Base-by-base conservation (phyloP, 2,113 vertebrate genomes). In the Meriones unguiculatus region DNA sequence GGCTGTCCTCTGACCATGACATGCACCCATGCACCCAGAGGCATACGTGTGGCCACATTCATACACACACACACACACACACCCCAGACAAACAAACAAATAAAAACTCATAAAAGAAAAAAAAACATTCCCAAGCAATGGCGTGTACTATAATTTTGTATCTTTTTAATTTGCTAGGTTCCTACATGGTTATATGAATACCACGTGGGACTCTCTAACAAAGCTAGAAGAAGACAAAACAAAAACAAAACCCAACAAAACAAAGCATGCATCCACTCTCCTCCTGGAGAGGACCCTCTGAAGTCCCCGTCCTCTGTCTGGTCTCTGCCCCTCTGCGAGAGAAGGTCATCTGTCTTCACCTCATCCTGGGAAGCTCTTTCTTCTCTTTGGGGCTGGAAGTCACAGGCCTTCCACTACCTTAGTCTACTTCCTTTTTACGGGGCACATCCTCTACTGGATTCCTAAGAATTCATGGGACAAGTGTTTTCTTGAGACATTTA, bases 371-470 rank as follows among this genome's bases (percentile, higher is more conserved):
- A 92, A 91, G 50, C 22, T 75, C 91, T 78, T 78, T 89, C 28
- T 86, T 69, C 38, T 57, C 50, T 64, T 91, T 54, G 30, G 14
- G 22, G 9, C 28, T 41, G 41, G 52, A 59, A 22, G 81, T 8
- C 59, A 67, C n/a, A 81, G 0, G 15, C 24, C 80, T 82, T 87
- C 93, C 9, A 81, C 69, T 76, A 85, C 89, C 95, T 94, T 20
- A 35, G 30, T 64, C 54, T 78, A 72, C 70, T 97, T 97, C 92
- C 75, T 93, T 64, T 20, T 91, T 96, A 93, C 41, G 50, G 8
- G 91, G 64, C 22, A 81, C 52, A 72, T 75, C 50, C 64, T 93
- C 90, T 82, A 65, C 62, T 32, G 87, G 69, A 46, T 70, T 93
- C 78, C 46, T 64, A 22, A 93, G 32, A 73, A 20, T 20, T 0